Conservation (phyloP, 2,113 vertebrate species). For the Alligator mississippiensis region DNA sequence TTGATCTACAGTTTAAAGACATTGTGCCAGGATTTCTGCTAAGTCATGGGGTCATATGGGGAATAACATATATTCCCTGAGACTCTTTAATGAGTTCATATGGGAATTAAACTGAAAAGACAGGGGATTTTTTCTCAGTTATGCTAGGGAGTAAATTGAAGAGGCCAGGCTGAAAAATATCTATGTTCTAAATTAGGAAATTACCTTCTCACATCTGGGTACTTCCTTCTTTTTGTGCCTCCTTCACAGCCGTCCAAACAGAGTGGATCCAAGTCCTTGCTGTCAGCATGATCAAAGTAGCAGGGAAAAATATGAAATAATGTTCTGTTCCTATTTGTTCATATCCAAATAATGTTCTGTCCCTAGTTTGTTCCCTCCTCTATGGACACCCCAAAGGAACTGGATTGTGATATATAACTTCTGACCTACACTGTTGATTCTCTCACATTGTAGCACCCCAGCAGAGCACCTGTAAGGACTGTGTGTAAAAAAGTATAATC, state of each 20-base stretch:
- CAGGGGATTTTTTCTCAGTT: not conserved
- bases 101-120: not conserved
- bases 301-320: not conserved
- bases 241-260: not conserved
- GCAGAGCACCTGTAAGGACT: not conserved
- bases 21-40: not conserved
- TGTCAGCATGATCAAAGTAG: too few relatives aligned
- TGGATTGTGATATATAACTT: not conserved
- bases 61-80: not conserved
- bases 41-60: not conserved
- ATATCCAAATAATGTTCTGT: not conserved
- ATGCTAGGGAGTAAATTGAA: not conserved
- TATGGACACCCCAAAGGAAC: not conserved
- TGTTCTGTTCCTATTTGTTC: not conserved
- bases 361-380: not conserved
- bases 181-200: not conserved
- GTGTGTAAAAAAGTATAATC: not conserved
- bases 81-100: not conserved
- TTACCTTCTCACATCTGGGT: accelerated
- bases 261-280: not conserved
- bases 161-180: not conserved
- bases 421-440: too few relatives aligned
- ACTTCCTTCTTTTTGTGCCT: not conserved
- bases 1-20: not conserved
- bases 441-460: not conserved